phyloP scores from a whole-genome alignment of 2,113 vertebrate genomes.

The Laterallus jamaicensis region DNA sequence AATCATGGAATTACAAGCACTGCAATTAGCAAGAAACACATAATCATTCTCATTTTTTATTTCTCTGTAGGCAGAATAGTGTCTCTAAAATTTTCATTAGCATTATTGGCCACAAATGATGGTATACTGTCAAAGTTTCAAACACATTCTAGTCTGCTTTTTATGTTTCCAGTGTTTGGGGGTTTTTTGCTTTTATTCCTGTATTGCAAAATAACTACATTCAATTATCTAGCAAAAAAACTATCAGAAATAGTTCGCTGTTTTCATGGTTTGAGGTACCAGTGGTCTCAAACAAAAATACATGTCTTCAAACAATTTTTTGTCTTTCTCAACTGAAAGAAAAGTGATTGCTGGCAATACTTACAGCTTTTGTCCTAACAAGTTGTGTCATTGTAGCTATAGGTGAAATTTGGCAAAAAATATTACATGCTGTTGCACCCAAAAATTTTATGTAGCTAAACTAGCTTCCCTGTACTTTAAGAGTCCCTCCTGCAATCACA shows the following conservation, averaged over 20 bases:
- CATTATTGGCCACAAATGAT: neutral
- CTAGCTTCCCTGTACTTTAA: neutral
- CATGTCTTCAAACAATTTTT: neutral
- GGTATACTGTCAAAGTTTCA: constrained; percentile 2
- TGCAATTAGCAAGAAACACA: neutral
- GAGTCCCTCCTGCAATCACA: neutral
- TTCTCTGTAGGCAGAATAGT: neutral
- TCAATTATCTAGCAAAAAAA: neutral
- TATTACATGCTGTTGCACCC: neutral
- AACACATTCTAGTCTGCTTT: neutral
- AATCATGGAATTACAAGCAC: neutral
- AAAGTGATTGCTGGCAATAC: neutral
- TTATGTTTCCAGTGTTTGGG: neutral
- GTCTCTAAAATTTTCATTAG: neutral
- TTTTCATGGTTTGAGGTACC: neutral
- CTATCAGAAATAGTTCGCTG: neutral
- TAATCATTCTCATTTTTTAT: neutral
- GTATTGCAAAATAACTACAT: neutral
- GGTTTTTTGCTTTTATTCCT: neutral
- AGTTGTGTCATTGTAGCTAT: neutral
- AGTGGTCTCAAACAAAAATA: neutral
- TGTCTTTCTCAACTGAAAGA: neutral
- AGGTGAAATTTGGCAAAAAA: neutral
- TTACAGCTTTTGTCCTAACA: neutral
- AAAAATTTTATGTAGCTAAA: neutral